Conservation (phyloP, 1,140 invertebrate genomes). For the Lasioglossum albipes region DNA sequence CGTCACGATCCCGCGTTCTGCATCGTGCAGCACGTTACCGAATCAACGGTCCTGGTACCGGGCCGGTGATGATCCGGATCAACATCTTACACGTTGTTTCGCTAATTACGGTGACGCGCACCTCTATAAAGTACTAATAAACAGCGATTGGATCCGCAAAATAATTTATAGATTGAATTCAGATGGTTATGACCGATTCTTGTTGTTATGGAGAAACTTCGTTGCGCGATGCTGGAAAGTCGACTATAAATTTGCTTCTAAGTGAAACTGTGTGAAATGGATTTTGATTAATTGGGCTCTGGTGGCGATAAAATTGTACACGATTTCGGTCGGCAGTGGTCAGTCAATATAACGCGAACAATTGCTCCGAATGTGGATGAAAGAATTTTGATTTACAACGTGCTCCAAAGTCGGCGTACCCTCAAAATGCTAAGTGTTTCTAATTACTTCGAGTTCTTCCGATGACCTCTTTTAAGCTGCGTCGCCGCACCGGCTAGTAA, state of each 20-base stretch:
- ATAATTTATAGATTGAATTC: too few species aligned
- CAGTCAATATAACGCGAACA: too few species aligned
- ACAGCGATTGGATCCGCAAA: neutral
- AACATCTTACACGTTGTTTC: neutral
- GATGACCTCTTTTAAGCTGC: neutral
- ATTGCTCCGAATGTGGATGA: too few species aligned
- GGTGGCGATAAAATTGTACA: too few species aligned
- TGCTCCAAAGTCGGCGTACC: neutral
- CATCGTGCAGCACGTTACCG: slow-evolving; percentile 6
- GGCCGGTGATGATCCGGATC: neutral
- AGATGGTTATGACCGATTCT: too few species aligned
- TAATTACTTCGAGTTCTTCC: neutral
- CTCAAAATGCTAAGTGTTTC: neutral
- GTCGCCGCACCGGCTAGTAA: neutral
- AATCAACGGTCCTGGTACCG: neutral
- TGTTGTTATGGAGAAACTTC: too few species aligned
- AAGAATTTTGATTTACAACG: neutral
- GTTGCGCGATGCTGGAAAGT: too few species aligned
- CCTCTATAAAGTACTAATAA: neutral
- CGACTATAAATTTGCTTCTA: too few species aligned
- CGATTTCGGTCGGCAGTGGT: too few species aligned
- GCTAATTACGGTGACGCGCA: neutral
- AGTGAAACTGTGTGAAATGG: too few species aligned
- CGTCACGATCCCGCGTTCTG: slow-evolving; percentile 6
- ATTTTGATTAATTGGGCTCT: too few species aligned